These are phyloP conservation scores for Cichlasoma orientale DNA, from an alignment of 2,797 vertebrate species.

Conservation along the genomic window DNA sequence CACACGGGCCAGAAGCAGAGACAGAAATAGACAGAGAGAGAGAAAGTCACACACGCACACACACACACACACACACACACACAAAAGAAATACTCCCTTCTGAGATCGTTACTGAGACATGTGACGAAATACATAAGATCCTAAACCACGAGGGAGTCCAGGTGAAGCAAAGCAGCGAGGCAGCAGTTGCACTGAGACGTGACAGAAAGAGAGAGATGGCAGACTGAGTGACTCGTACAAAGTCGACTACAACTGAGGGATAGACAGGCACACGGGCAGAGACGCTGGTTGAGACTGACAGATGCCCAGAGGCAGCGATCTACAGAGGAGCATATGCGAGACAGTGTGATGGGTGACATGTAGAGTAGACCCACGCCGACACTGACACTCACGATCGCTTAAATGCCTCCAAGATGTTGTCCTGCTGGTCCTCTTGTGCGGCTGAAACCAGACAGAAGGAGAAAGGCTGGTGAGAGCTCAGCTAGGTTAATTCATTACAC, in stretches of 20 bases:
- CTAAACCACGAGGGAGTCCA: constrained; percentile 40
- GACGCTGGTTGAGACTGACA: constrained; percentile 57
- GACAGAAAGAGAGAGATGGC: constrained; percentile 38
- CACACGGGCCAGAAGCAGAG: constrained; percentile 11
- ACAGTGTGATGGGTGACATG: constrained; percentile 60
- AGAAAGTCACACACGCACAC: not conserved
- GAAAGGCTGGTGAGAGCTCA: constrained; percentile 46
- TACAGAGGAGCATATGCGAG: constrained; percentile 56
- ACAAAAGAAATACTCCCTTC: constrained; percentile 5
- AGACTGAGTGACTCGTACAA: constrained; percentile 45
- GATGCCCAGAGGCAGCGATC: constrained; percentile 58
- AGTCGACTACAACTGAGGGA: constrained; percentile 33
- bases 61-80: not conserved
- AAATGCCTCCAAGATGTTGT: constrained; percentile 85
- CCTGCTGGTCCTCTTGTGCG: constrained; percentile 73
- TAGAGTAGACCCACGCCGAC: constrained; percentile 46
- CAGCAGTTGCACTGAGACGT: constrained; percentile 39
- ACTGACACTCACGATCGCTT: constrained; percentile 84
- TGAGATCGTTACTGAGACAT: constrained; percentile 21
- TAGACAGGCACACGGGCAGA: constrained; percentile 48
- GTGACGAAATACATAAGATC: constrained; percentile 33
- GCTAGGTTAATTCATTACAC: constrained; percentile 61
- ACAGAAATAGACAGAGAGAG: constrained; percentile 31
- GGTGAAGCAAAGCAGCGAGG: constrained; percentile 49
- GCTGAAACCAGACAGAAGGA: constrained; percentile 73